These are phyloP conservation scores for Drosophila albomicans DNA, from an alignment of 1,140 invertebrate species.

Conservation along the genomic window DNA sequence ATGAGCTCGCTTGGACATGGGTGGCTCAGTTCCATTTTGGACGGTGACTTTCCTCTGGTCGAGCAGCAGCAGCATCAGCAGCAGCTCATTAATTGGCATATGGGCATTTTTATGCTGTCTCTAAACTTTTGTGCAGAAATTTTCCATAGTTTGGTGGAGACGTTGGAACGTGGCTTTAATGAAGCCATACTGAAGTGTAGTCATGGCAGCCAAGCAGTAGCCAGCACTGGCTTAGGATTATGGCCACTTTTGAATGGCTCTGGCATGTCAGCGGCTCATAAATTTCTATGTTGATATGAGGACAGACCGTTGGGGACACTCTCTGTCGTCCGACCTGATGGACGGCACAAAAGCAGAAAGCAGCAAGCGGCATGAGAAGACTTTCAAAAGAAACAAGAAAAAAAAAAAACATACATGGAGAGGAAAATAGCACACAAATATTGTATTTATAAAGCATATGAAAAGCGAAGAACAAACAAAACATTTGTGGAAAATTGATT, in stretches of 20 bases:
- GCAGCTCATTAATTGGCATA: slow-evolving; percentile 75
- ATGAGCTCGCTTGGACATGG: slow-evolving; percentile 1
- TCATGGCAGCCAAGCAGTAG: slow-evolving; percentile 1
- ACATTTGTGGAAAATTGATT: slow-evolving; percentile 21
- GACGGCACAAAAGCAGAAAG: slow-evolving; percentile 29
- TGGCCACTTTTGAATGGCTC: slow-evolving; percentile 61
- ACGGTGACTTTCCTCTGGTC: slow-evolving; percentile 17
- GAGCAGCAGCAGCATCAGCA: slow-evolving; percentile 37
- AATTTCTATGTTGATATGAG: slow-evolving; percentile 57
- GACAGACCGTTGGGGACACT: slow-evolving; percentile 43
- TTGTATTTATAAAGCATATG: slow-evolving; percentile 8
- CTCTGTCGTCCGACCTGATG: slow-evolving; percentile 26
- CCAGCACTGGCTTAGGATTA: slow-evolving; percentile 60
- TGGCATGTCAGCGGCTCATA: slow-evolving; percentile 77
- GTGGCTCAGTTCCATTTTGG: slow-evolving; percentile 3
- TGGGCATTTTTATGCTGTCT: slow-evolving; percentile 72
- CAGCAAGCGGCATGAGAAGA: slow-evolving; percentile 26
- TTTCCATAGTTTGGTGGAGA: slow-evolving; percentile 4
- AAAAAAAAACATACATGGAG: background rate
- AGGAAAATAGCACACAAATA: slow-evolving; percentile 1
- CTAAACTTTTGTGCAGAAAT: slow-evolving; percentile 48
- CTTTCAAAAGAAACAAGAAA: slow-evolving; percentile 31
- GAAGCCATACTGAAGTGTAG: slow-evolving; percentile 62
- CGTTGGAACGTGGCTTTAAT: slow-evolving; percentile 62
- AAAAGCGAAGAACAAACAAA: slow-evolving; percentile 14